These are phyloP conservation scores for Falco berigora DNA, from an alignment of 2,797 vertebrate genomes.

Conservation along the genomic window DNA sequence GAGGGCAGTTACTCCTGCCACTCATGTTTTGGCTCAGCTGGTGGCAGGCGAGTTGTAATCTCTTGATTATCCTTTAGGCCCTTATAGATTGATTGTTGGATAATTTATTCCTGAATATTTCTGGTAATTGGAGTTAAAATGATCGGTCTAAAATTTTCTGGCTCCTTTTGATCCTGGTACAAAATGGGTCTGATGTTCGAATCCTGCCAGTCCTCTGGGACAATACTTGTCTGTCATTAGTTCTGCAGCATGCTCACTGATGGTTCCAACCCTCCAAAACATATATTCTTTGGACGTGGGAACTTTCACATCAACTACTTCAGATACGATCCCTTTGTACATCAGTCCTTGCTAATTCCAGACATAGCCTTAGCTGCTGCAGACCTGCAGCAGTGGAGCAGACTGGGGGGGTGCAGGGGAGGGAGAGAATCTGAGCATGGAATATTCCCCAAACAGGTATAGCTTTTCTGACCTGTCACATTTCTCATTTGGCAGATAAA, in stretches of 20 bases:
- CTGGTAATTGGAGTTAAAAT: neutral
- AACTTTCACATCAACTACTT: neutral
- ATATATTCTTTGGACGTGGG: neutral
- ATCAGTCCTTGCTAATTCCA: rapidly evolving
- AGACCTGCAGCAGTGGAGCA: neutral
- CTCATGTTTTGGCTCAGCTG: neutral
- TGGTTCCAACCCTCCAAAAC: neutral
- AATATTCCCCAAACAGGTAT: rapidly evolving
- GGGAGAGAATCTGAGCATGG: neutral
- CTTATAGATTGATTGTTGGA: neutral
- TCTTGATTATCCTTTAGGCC: neutral
- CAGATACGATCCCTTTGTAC: neutral
- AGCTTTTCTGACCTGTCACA: neutral
- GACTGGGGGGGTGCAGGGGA: neutral
- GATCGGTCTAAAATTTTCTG: neutral
- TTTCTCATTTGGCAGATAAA: neutral
- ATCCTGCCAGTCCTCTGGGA: neutral
- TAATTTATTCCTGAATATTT: neutral
- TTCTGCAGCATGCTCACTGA: neutral
- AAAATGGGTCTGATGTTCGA: neutral
- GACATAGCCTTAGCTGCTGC: neutral
- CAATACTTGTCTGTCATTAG: neutral
- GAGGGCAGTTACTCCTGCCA: neutral
- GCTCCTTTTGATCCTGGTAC: neutral
- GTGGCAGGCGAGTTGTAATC: neutral